These are phyloP conservation scores for Amblyopsis rosae DNA, from an alignment of 2,113 vertebrate species.

Conservation along the genomic window DNA sequence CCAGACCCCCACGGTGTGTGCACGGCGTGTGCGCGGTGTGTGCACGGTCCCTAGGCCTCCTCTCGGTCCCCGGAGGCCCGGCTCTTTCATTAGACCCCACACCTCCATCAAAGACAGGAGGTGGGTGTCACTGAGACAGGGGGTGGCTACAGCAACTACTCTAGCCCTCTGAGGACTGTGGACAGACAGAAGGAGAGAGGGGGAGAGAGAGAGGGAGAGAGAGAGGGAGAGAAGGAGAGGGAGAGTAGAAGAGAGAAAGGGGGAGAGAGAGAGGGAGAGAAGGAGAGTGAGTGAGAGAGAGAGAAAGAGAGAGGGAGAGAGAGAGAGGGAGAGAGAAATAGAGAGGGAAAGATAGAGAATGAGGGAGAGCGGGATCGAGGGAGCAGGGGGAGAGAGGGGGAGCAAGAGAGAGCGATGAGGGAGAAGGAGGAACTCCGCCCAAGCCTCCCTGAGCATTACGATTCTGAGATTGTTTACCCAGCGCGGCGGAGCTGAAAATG, in stretches of 20 bases:
- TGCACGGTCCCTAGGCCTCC: constrained; percentile 58
- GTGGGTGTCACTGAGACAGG: constrained; percentile 17
- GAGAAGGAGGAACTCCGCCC: constrained; percentile 19
- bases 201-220: constrained; percentile 8
- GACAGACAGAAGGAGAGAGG: constrained; percentile 17
- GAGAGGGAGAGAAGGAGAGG: neutral
- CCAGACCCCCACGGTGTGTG: constrained; percentile 62
- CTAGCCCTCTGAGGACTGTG: neutral
- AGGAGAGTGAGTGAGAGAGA: neutral
- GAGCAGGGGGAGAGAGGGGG: constrained; percentile 20
- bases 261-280: neutral
- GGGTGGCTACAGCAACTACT: neutral
- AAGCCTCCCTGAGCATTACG: constrained; percentile 29
- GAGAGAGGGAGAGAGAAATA: neutral
- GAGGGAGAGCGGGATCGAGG: too few relatives aligned
- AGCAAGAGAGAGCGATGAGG: constrained; percentile 27
- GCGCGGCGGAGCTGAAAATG: constrained; percentile 35
- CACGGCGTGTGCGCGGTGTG: constrained; percentile 45
- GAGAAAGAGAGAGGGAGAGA: neutral
- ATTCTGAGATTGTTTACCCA: constrained; percentile 41
- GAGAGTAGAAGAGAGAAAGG: constrained; percentile 24
- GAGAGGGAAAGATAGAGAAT: too few relatives aligned
- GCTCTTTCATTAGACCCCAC: constrained; percentile 70
- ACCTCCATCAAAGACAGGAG: constrained; percentile 60
- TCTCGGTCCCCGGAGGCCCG: constrained; percentile 50